Evolutionary conservation across 2,797 vertebrate genomes (phyloP), one percentile per base, ranked within the genome.

Genomic region (Danionella dracula): DNA sequence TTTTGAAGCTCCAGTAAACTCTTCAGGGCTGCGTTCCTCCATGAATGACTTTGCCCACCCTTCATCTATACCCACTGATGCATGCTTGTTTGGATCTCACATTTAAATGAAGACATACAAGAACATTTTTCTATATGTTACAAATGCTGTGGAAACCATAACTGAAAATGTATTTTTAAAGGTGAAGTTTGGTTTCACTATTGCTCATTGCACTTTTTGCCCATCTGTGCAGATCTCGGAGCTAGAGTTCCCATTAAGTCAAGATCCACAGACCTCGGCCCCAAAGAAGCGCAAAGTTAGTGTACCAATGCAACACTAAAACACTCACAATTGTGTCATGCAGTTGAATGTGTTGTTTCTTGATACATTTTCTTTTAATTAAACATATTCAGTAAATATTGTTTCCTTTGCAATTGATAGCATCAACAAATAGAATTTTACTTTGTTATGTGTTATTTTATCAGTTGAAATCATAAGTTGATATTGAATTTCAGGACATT

Each of bases 221-320:
- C 81, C 59, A 68, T 82, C 40, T 74, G 72, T 46, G 67, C 84
- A 97, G 94, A 76, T 87, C 49, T 85, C 84, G 48, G 76, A 66
- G 34, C 86, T 88, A 8, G 84, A 91, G 16, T 82, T 90, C 76
- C 85, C 82, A 1, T 80, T 75, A 20, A 94, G 91, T 77, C 93
- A 95, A 85, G 93, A 92, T 0, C 78, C 76, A 1, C 71, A 76
- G 2, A 55, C 78, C 8, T 9, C 85, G 6, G 35, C 57, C 1
- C 73, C 82, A 0, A 90, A 86, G 63, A 92, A 80, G 75, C 90
- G 91, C 69, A 96, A 92, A 76, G 90, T 94, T 73, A 98, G 94
- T 45, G 91, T 96, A 54, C 93, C 95, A 10, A 91, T 91, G 77
- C 86, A 93, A 1, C 72, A 1, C 21, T 82, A 82, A 53, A 93